Evolutionary conservation across 2,113 vertebrate genomes (phyloP).

Genomic region (Craseonycteris thonglongyai): DNA sequence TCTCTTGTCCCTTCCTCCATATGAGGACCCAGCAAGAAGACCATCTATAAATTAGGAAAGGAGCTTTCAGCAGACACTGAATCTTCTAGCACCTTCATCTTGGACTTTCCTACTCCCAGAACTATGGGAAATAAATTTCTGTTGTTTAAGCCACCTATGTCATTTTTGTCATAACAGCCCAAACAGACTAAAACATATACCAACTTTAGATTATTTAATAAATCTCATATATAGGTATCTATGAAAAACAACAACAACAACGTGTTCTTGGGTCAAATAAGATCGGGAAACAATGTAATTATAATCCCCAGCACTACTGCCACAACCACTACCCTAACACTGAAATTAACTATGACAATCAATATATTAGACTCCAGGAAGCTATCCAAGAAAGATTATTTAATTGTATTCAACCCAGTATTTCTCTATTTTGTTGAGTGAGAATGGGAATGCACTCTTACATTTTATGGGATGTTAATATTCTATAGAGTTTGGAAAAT

Average conservation of each 20-base stretch:
- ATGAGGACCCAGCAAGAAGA: neutral
- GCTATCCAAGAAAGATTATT: neutral
- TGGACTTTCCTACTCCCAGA: neutral
- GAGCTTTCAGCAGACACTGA: neutral
- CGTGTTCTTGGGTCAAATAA: neutral
- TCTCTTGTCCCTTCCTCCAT: neutral
- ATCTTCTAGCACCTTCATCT: neutral
- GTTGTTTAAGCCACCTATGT: neutral
- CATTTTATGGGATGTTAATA: neutral
- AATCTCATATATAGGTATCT: neutral
- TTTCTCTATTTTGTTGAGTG: neutral
- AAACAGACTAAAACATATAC: neutral
- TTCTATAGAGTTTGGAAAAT: neutral
- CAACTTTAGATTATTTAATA: neutral
- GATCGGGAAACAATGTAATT: neutral
- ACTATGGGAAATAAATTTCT: neutral
- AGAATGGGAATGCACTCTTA: neutral
- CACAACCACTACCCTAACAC: too few relatives aligned
- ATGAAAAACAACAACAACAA: neutral
- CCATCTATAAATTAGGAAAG: neutral
- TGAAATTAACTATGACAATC: neutral
- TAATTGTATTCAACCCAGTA: neutral
- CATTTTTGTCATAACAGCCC: neutral
- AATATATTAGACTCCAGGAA: neutral
- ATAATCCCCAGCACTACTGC: neutral